Conservation (phyloP, 2,113 vertebrate genomes). For the Hiodon alosoides region DNA sequence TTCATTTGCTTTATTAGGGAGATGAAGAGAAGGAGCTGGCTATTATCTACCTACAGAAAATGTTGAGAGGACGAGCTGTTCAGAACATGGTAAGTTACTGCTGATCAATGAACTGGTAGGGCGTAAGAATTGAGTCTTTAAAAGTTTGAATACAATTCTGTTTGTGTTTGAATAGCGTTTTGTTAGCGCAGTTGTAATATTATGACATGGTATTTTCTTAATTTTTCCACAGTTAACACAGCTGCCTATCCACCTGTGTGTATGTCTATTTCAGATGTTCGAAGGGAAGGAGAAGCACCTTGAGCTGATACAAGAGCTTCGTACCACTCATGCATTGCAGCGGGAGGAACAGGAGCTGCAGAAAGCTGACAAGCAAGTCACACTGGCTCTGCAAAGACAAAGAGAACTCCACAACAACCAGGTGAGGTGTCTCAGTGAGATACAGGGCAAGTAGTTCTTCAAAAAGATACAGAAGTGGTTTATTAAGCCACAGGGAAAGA, state of each 20-base stretch:
- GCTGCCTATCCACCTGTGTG: neutral
- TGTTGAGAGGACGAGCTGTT: constrained; percentile 77
- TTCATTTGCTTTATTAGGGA: constrained; percentile 52
- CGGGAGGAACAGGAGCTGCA: constrained; percentile 65
- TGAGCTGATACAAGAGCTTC: constrained; percentile 79
- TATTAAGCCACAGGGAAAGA: too few relatives aligned
- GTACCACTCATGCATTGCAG: constrained; percentile 70
- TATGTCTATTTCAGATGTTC: constrained; percentile 70
- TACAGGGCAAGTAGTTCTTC: neutral
- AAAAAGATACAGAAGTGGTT: too few relatives aligned
- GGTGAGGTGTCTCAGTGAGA: constrained; percentile 53
- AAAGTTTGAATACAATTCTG: neutral
- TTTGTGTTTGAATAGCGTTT: neutral
- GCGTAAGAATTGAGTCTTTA: neutral
- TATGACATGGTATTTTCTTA: too few relatives aligned
- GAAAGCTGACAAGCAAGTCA: constrained; percentile 60
- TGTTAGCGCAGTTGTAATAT: neutral
- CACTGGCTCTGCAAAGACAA: constrained; percentile 62
- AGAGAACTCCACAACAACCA: constrained; percentile 53
- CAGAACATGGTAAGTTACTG: constrained; percentile 72
- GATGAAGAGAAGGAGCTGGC: constrained; percentile 82
- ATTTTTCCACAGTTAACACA: too few relatives aligned
- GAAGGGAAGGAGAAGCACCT: constrained; percentile 72
- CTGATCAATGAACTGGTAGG: neutral
- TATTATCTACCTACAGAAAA: constrained; percentile 75